Conservation (phyloP, 2,888 invertebrate species). For the Dasypolia templi region DNA sequence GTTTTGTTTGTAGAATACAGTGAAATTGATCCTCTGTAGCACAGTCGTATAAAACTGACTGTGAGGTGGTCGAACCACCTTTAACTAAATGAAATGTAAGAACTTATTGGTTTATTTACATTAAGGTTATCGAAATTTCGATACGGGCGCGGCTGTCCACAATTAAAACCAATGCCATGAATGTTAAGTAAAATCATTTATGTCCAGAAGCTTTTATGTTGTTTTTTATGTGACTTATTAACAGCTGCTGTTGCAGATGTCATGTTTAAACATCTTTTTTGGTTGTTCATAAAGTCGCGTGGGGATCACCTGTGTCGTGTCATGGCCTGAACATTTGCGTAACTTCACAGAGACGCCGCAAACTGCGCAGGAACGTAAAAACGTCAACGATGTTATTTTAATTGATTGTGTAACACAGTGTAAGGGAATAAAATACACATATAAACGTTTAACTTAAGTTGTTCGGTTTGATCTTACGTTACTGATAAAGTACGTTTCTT, state of each 20-base stretch:
- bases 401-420: constrained; percentile 60
- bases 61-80: constrained; percentile 48
- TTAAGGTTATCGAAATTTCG: constrained; percentile 46
- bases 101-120: constrained; percentile 45
- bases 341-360: constrained; percentile 50
- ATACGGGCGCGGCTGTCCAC: constrained; percentile 41
- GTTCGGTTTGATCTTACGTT: constrained; percentile 32
- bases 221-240: constrained; percentile 47
- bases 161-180: constrained; percentile 56
- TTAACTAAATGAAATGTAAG: constrained; percentile 40
- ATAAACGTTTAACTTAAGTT: constrained; percentile 41
- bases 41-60: constrained; percentile 6
- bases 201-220: constrained; percentile 39
- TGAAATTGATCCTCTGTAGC: constrained; percentile 31
- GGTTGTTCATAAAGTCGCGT: neutral
- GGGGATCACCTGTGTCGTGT: constrained; percentile 50
- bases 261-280: constrained; percentile 42
- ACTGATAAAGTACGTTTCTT: constrained; percentile 38
- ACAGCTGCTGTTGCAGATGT: constrained; percentile 27
- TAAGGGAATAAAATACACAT: constrained; percentile 53
- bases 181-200: constrained; percentile 54
- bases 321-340: constrained; percentile 60
- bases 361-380: constrained; percentile 47
- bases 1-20: constrained; percentile 32
- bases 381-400: constrained; percentile 54